Percentiles rank a stretch among this genome's conserved stretches.
Conservation (phyloP, 2,888 invertebrate genomes). For the Cerceris ruficornis region DNA sequence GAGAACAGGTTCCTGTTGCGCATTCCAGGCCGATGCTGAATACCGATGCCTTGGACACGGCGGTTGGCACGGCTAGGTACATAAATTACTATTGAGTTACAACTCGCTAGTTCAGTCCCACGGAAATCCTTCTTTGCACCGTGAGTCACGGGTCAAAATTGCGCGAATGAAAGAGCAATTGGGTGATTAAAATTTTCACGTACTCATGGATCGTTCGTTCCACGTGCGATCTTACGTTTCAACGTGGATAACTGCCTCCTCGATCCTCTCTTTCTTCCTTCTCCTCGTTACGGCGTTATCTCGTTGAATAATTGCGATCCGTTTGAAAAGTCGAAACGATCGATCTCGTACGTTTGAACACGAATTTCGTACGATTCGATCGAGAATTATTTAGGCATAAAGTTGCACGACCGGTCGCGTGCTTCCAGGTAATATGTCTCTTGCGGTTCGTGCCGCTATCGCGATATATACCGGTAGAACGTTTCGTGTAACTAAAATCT, state of each 20-base stretch:
- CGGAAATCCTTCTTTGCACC: constrained; percentile 61
- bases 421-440: constrained; percentile 41
- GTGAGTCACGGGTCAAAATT: constrained; percentile 54
- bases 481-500: constrained; percentile 10
- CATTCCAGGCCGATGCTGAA: constrained; percentile 76
- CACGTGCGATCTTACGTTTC: background rate
- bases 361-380: constrained; percentile 1
- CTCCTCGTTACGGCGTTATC: background rate
- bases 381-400: constrained; percentile 29
- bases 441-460: constrained; percentile 9
- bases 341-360: background rate
- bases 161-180: constrained; percentile 8
- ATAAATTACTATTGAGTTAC: constrained; percentile 73
- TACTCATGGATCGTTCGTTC: background rate
- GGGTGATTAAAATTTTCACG: background rate
- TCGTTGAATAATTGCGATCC: background rate
- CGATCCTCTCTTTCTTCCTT: too few relatives aligned
- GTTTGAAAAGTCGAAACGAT: background rate
- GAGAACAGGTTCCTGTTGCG: constrained; percentile 76
- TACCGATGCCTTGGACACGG: constrained; percentile 69
- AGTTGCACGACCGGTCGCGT: constrained; percentile 43
- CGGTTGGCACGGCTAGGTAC: constrained; percentile 68
- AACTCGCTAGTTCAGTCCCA: constrained; percentile 64
- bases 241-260: background rate
- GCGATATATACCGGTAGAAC: constrained; percentile 4